These are phyloP conservation scores for Atta cephalotes DNA, from an alignment of 1,140 invertebrate species.

Conservation along the genomic window DNA sequence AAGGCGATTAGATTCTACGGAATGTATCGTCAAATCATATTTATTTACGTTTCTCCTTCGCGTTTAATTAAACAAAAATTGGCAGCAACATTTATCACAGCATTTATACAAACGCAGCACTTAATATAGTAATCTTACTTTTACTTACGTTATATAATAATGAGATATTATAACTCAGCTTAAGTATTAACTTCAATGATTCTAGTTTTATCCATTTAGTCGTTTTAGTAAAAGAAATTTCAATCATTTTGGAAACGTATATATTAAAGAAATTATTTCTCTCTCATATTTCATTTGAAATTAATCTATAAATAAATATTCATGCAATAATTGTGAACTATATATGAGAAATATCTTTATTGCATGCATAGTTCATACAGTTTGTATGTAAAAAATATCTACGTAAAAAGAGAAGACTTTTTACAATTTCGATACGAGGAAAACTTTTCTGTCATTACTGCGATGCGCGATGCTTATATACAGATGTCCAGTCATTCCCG, in stretches of 20 bases:
- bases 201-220: background rate
- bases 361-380: background rate
- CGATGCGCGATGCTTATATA: conserved; percentile 48
- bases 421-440: background rate
- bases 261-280: background rate
- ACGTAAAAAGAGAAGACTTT: conserved; percentile 19
- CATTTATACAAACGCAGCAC: too few species aligned
- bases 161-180: background rate
- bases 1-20: conserved; percentile 44
- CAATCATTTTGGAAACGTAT: background rate
- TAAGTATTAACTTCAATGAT: background rate
- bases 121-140: background rate
- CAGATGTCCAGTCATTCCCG: background rate
- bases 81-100: background rate
- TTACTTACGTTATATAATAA: too few species aligned
- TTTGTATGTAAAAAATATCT: background rate
- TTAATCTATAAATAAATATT: conserved; percentile 2
- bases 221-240: background rate
- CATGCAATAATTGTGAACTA: background rate
- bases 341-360: background rate
- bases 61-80: conserved; percentile 28
- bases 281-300: background rate
- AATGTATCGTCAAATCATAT: conserved; percentile 13
- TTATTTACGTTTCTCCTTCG: background rate
- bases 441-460: conserved; percentile 53